Evolutionary conservation across 2,888 invertebrate genomes (phyloP).

Genomic region (Phrixothrix hirtus): DNA sequence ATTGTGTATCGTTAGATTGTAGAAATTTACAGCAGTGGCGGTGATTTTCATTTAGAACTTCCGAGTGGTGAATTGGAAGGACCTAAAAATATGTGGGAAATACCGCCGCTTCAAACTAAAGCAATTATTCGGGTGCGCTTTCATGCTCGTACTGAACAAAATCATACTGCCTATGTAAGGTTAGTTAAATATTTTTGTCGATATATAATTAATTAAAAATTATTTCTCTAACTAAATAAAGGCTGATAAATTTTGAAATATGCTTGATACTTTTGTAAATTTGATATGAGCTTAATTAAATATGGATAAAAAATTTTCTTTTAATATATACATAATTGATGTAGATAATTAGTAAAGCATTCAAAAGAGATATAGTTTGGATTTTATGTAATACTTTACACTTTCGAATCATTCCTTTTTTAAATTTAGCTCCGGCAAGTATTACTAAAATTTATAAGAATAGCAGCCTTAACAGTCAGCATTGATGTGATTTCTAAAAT

Average conservation of each 20-base stretch:
- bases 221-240: neutral
- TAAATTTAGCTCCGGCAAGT: too few relatives aligned
- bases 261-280: too few relatives aligned
- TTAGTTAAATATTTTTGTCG: slow-evolving; percentile 40
- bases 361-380: neutral
- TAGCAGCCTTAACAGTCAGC: too few relatives aligned
- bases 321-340: too few relatives aligned
- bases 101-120: slow-evolving; percentile 86
- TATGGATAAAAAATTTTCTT: too few relatives aligned
- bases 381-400: too few relatives aligned
- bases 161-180: slow-evolving; percentile 84
- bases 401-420: too few relatives aligned
- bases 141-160: slow-evolving; percentile 74
- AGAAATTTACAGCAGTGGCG: slow-evolving; percentile 86
- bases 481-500: too few relatives aligned
- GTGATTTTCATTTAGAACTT: slow-evolving; percentile 85
- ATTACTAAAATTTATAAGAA: too few relatives aligned
- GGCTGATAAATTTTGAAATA: too few relatives aligned
- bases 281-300: too few relatives aligned
- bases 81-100: slow-evolving; percentile 83
- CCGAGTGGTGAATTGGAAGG: slow-evolving; percentile 79
- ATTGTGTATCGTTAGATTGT: slow-evolving; percentile 71
- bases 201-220: neutral
- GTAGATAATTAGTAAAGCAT: too few relatives aligned
- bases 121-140: slow-evolving; percentile 86